A percentile compares a stretch with the other conserved stretches of the same genome.
These are phyloP conservation scores for Sitta europaea DNA, from an alignment of 2,113 vertebrate species.

Conservation along the genomic window DNA sequence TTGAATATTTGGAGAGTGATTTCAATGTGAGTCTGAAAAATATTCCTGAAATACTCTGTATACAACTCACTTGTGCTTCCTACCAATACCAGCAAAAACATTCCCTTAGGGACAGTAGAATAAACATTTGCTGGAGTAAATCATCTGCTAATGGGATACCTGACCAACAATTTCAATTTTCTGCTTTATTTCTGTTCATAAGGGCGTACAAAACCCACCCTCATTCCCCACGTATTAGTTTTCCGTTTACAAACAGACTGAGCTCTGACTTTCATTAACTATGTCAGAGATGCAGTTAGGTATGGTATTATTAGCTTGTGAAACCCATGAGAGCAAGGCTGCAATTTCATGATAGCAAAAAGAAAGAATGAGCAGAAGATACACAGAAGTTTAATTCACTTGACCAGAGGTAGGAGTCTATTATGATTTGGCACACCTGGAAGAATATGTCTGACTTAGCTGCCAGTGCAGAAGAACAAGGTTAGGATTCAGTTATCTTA, in stretches of 20 bases:
- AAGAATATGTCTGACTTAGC: neutral
- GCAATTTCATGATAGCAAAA: neutral
- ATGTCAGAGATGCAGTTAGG: neutral
- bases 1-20: neutral
- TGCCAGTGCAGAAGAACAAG: neutral
- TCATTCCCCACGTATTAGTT: neutral
- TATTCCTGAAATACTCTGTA: neutral
- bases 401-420: neutral
- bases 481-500: neutral
- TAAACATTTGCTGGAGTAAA: neutral
- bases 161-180: neutral
- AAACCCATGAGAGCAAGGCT: neutral
- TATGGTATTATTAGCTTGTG: neutral
- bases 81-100: neutral
- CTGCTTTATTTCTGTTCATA: neutral
- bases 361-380: neutral
- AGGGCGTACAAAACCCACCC: neutral
- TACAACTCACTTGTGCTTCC: neutral
- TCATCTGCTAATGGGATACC: neutral
- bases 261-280: neutral
- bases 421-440: neutral
- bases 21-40: neutral
- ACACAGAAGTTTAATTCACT: neutral
- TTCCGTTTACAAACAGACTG: neutral
- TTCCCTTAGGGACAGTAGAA: neutral